phyloP scores from a whole-genome alignment of 2,888 invertebrate genomes.

The Xylota segnis region DNA sequence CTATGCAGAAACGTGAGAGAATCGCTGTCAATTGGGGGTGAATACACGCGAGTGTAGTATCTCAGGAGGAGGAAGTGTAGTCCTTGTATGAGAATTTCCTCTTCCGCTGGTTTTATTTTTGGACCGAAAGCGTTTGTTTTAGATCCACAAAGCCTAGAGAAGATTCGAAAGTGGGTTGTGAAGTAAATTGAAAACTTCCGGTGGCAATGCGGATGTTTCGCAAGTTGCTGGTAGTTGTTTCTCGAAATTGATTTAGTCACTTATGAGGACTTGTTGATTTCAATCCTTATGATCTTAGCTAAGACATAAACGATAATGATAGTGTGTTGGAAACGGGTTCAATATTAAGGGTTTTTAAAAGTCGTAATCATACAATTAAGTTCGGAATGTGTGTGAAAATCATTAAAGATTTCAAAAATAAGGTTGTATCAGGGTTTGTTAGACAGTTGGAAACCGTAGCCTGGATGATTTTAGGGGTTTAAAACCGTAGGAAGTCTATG shows the following conservation, averaged over 20 bases:
- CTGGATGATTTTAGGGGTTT: no score
- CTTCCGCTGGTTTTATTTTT: conserved; percentile 38
- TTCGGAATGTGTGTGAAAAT: no score
- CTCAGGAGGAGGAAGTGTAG: conserved; percentile 24
- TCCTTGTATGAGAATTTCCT: conserved; percentile 2
- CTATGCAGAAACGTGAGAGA: conserved; percentile 50
- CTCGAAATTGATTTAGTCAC: background rate
- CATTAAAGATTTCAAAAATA: no score
- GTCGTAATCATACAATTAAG: no score
- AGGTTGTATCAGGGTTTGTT: no score
- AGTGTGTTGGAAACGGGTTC: no score
- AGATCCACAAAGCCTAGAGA: conserved; percentile 10
- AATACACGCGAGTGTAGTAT: conserved; percentile 22
- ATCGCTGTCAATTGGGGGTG: conserved; percentile 27
- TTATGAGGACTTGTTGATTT: no score
- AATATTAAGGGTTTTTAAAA: no score
- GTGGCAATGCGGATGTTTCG: conserved; percentile 12
- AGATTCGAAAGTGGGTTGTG: conserved; percentile 40
- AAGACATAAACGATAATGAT: no score
- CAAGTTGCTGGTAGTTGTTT: background rate
- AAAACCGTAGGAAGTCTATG: no score
- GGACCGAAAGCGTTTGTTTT: conserved; percentile 18
- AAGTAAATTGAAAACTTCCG: conserved; percentile 24
- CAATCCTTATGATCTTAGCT: no score
- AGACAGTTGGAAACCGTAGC: no score